These are phyloP conservation scores for Hystrix cristata DNA, from an alignment of 2,113 vertebrate genomes.

Conservation along the genomic window DNA sequence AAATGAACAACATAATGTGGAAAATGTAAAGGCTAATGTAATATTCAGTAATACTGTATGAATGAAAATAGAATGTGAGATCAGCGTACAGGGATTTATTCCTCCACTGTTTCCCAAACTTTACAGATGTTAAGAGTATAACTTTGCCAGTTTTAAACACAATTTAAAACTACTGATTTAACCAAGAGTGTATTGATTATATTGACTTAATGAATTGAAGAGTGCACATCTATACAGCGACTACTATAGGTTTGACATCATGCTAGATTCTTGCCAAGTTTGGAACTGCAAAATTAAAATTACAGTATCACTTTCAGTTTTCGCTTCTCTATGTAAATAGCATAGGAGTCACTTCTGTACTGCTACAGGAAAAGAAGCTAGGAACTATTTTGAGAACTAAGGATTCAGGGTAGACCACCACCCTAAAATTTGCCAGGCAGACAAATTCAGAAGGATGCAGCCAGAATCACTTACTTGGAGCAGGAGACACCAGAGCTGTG, in stretches of 20 bases:
- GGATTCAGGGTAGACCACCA: neutral
- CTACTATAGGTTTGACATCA: neutral
- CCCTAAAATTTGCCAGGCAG: neutral
- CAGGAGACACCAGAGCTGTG: neutral
- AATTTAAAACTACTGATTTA: neutral
- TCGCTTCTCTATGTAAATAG: neutral
- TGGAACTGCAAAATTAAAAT: neutral
- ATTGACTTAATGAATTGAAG: neutral
- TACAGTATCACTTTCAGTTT: neutral
- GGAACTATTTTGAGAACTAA: neutral
- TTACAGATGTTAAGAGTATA: neutral
- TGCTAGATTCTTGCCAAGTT: neutral
- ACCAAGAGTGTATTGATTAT: neutral
- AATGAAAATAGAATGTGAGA: neutral
- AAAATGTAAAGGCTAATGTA: neutral
- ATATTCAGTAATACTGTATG: neutral
- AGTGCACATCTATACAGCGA: neutral
- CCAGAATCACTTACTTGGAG: neutral
- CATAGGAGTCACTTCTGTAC: neutral
- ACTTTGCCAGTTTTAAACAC: neutral
- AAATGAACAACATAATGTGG: neutral
- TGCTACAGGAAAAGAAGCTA: neutral
- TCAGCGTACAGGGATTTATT: neutral
- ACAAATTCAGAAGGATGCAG: neutral
- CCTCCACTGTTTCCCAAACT: neutral